These are phyloP conservation scores for Melolontha melolontha DNA, from an alignment of 2,888 invertebrate genomes.

Conservation along the genomic window DNA sequence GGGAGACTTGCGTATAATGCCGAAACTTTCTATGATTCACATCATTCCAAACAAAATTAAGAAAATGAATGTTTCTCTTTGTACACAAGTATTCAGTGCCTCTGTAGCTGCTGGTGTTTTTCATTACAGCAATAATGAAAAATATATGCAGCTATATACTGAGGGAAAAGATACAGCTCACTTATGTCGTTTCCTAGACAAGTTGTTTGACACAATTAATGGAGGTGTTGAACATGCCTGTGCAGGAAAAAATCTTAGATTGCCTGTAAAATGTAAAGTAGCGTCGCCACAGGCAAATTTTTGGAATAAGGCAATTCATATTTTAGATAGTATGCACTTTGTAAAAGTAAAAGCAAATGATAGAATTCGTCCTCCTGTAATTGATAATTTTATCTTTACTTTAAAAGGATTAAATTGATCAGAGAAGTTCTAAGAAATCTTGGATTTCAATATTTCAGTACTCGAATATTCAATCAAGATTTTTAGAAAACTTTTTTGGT, in stretches of 20 bases:
- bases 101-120: slow-evolving; percentile 45
- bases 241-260: neutral
- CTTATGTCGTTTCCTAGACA: neutral
- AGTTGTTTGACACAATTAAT: slow-evolving; percentile 2
- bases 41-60: too few species aligned
- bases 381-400: neutral
- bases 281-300: neutral
- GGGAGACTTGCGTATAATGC: too few species aligned
- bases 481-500: slow-evolving; percentile 6
- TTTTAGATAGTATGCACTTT: neutral
- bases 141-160: neutral
- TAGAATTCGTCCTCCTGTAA: slow-evolving; percentile 1
- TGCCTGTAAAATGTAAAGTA: neutral
- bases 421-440: neutral
- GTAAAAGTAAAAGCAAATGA: neutral
- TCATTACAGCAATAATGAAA: slow-evolving; percentile 1
- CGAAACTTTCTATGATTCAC: too few species aligned
- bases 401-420: neutral
- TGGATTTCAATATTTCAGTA: neutral
- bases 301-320: slow-evolving; percentile 1
- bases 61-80: slow-evolving; percentile 42
- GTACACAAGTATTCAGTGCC: slow-evolving; percentile 49
- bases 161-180: neutral
- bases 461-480: neutral
- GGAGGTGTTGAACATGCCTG: neutral